Evolutionary conservation across 2,888 invertebrate species (phyloP).

Genomic region (Steromphala cineraria): DNA sequence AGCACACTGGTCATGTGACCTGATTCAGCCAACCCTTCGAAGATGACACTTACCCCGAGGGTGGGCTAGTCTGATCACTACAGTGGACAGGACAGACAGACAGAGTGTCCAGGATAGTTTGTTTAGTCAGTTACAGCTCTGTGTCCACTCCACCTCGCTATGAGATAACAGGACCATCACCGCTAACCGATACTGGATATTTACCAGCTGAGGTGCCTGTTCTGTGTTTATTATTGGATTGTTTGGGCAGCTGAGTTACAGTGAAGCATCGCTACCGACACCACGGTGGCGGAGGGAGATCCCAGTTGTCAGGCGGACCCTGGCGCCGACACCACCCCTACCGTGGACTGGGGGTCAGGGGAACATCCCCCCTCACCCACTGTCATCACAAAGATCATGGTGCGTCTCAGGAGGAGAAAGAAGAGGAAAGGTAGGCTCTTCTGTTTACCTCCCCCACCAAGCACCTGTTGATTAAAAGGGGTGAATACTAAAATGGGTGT

Average conservation of each 20-base stretch:
- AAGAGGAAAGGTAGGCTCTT: not conserved
- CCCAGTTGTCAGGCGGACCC: not conserved
- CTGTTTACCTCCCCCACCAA: not conserved
- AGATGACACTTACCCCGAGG: slow-evolving; percentile 4
- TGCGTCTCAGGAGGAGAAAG: not conserved
- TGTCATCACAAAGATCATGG: not conserved
- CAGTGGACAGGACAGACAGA: not conserved
- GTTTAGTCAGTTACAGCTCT: not conserved
- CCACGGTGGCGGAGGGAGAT: not conserved
- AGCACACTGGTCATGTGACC: slow-evolving; percentile 18
- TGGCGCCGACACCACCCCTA: not conserved
- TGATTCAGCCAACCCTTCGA: slow-evolving; percentile 22
- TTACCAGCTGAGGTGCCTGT: not conserved
- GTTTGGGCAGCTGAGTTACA: not conserved
- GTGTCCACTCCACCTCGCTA: not conserved
- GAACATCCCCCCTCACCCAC: not conserved
- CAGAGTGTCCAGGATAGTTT: not conserved
- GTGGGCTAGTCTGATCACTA: not conserved
- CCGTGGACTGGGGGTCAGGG: not conserved
- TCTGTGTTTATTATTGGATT: not conserved
- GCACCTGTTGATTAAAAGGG: slow-evolving; percentile 5
- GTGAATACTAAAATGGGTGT: not conserved
- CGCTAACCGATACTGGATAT: not conserved
- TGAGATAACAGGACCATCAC: not conserved
- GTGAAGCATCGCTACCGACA: not conserved